A percentile compares a stretch with the other conserved stretches of the same genome.
Evolutionary conservation across 1,140 invertebrate genomes (phyloP).

Genomic region (Neotoxoptera formosana): DNA sequence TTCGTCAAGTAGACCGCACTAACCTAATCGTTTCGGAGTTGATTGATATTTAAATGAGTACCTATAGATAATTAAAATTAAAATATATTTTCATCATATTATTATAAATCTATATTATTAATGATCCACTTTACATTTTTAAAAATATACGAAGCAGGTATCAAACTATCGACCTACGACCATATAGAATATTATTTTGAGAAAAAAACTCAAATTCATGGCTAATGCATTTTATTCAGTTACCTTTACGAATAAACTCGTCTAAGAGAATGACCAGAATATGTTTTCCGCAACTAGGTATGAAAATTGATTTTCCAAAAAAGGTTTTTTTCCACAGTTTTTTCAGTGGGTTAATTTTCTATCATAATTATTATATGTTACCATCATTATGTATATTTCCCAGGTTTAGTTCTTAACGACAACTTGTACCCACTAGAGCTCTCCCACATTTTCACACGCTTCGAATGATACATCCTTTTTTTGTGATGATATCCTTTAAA

Average conservation of each 20-base stretch:
- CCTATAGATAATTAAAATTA: not conserved
- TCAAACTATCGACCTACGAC: not conserved
- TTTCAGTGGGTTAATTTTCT: too few relatives aligned
- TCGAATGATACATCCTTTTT: not conserved
- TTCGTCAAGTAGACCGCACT: not conserved
- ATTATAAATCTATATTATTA: not conserved
- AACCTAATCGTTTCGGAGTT: not conserved
- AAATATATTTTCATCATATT: not conserved
- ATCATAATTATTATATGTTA: too few relatives aligned
- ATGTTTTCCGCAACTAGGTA: not conserved
- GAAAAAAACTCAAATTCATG: not conserved
- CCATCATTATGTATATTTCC: too few relatives aligned
- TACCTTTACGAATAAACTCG: not conserved
- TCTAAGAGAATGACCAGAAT: not conserved
- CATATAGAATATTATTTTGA: not conserved
- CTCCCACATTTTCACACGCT: not conserved
- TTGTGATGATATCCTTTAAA: not conserved
- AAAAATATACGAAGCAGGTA: too few relatives aligned
- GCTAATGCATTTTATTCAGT: too few relatives aligned
- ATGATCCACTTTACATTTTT: not conserved
- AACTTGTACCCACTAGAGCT: too few relatives aligned
- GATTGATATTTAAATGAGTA: not conserved
- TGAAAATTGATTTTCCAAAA: not conserved
- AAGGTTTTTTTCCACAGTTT: too few relatives aligned
- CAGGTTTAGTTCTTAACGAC: not conserved